Percentiles rank a stretch among this genome's conserved stretches.
phyloP scores from a whole-genome alignment of 92 coral and sea anemone species.

The Virgularia gustaviana region DNA sequence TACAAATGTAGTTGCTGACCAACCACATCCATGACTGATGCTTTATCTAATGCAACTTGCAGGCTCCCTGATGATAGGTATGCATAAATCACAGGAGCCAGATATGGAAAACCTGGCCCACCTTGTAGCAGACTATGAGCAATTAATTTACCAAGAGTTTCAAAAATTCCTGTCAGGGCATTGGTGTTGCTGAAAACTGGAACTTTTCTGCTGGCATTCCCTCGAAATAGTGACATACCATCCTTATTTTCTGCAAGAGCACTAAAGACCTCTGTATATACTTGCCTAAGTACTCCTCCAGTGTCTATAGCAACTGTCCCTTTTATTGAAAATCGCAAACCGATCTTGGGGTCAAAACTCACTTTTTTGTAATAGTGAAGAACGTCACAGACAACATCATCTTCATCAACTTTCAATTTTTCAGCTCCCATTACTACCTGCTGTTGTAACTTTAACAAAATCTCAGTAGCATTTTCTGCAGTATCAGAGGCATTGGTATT shows the following conservation, averaged over 20 bases:
- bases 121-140: constrained; percentile 58
- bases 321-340: constrained; percentile 39
- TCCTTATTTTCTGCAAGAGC: constrained; percentile 37
- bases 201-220: constrained; percentile 32
- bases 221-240: constrained; percentile 36
- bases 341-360: constrained; percentile 48
- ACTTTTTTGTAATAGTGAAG: constrained; percentile 48
- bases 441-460: constrained; percentile 41
- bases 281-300: constrained; percentile 56
- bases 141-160: constrained; percentile 53
- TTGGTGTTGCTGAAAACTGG: constrained; percentile 55
- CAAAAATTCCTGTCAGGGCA: constrained; percentile 55
- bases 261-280: constrained; percentile 43
- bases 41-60: background rate
- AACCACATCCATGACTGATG: background rate
- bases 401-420: constrained; percentile 53
- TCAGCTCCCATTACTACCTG: constrained; percentile 31
- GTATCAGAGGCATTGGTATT: too few species aligned
- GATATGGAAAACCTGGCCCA: constrained; percentile 36
- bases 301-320: constrained; percentile 56
- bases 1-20: background rate
- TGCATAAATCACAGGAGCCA: background rate
- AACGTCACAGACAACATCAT: constrained; percentile 46
- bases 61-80: background rate
- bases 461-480: constrained; percentile 31